These are phyloP conservation scores for Episyrphus balteatus DNA, from an alignment of 1,140 invertebrate species.

Conservation along the genomic window DNA sequence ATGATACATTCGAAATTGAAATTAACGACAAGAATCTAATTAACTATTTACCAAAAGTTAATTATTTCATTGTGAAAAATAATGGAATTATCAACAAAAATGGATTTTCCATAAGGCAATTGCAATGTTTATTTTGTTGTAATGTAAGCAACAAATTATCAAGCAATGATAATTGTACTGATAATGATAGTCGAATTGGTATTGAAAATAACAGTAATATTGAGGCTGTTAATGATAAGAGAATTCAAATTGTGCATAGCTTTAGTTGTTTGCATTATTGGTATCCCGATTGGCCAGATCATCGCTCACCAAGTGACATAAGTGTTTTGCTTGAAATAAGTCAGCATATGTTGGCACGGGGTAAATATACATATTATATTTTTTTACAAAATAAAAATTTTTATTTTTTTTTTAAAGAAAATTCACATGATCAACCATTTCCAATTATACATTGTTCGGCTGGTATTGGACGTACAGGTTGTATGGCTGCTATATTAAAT, in stretches of 20 bases:
- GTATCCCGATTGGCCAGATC: conserved; percentile 60
- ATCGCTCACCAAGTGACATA: conserved; percentile 47
- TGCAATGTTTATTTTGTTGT: conserved; percentile 35
- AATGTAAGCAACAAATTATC: conserved; percentile 17
- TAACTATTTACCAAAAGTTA: conserved; percentile 3
- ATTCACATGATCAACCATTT: conserved; percentile 40
- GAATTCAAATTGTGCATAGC: conserved; percentile 6
- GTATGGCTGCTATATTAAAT: conserved; percentile 85
- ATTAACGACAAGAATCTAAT: background rate
- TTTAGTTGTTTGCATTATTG: conserved; percentile 50
- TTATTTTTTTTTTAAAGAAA: background rate
- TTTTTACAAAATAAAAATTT: background rate
- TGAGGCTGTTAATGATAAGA: conserved; percentile 5
- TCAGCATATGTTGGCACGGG: conserved; percentile 42
- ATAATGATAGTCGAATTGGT: background rate
- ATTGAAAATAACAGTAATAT: too few species aligned
- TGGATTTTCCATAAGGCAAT: conserved; percentile 53
- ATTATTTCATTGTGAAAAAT: conserved; percentile 46
- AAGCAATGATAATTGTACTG: conserved; percentile 5
- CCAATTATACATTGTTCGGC: conserved; percentile 89
- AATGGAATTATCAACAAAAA: conserved; percentile 44
- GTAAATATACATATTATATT: conserved; percentile 17
- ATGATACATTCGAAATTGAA: background rate
- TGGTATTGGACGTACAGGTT: conserved; percentile 85
- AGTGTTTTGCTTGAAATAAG: conserved; percentile 48